Evolutionary conservation across 2,113 vertebrate genomes (phyloP).

Genomic region (Austrofundulus limnaeus): DNA sequence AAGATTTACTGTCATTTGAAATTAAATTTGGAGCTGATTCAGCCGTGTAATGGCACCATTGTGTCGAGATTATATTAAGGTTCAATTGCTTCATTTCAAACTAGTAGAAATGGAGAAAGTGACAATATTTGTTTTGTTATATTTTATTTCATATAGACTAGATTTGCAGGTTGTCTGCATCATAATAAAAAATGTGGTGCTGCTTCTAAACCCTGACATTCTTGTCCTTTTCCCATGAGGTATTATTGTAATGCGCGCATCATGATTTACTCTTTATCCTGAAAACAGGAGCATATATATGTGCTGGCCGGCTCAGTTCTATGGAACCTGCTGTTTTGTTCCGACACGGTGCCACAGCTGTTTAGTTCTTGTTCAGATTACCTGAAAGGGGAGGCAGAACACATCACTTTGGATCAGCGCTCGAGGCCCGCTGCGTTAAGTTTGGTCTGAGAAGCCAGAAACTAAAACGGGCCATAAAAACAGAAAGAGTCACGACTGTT

Average conservation of each 20-base stretch:
- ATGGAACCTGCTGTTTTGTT: constrained; percentile 5
- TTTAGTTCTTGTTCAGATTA: constrained; percentile 3
- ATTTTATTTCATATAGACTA: constrained; percentile 13
- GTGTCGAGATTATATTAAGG: constrained; percentile 50
- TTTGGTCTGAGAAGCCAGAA: neutral
- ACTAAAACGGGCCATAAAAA: neutral
- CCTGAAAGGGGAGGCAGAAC: constrained; percentile 5
- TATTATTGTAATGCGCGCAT: neutral
- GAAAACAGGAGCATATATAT: neutral
- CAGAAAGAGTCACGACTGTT: neutral
- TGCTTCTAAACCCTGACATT: neutral
- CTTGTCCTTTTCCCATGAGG: neutral
- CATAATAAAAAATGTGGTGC: no score
- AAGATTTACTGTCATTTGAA: constrained; percentile 67
- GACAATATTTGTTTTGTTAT: neutral
- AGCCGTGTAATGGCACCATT: constrained; percentile 45
- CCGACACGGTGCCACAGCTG: neutral
- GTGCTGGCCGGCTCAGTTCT: neutral
- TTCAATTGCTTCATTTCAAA: constrained; percentile 57
- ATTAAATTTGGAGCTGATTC: constrained; percentile 59
- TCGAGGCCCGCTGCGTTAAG: neutral
- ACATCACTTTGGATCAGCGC: constrained; percentile 17
- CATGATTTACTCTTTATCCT: constrained; percentile 12
- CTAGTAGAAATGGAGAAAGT: constrained; percentile 16
- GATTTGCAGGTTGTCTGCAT: neutral